Conservation (phyloP, 1,140 invertebrate genomes). For the Pollicipes pollicipes region DNA sequence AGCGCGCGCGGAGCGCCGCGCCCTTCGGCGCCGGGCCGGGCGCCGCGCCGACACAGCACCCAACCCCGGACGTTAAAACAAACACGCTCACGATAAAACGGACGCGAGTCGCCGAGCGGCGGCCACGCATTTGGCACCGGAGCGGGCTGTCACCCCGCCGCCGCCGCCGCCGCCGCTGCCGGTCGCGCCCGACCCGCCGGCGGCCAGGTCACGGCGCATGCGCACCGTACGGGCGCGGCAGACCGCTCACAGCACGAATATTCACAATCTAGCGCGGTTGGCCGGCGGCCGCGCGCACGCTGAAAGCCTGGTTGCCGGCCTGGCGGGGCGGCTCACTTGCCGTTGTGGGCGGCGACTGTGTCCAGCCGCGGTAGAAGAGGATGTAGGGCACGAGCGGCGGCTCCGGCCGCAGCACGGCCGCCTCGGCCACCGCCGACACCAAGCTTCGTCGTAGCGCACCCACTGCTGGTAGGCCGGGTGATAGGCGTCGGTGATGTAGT, state of each 20-base stretch:
- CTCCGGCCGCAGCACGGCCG: slow-evolving; percentile 53
- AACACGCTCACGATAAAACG: too few species aligned
- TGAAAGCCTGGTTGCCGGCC: background rate
- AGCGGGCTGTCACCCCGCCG: too few species aligned
- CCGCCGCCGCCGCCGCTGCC: too few species aligned
- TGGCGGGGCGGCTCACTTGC: background rate
- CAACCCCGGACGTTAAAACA: background rate
- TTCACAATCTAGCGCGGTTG: too few species aligned
- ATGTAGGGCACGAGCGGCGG: slow-evolving; percentile 77
- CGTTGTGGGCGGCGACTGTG: slow-evolving; percentile 23
- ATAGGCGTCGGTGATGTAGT: slow-evolving; percentile 81
- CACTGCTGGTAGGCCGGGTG: slow-evolving; percentile 54
- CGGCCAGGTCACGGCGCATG: too few species aligned
- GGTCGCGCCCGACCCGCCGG: too few species aligned
- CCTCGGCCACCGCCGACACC: slow-evolving; percentile 46
- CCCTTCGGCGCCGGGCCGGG: background rate
- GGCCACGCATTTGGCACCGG: too few species aligned
- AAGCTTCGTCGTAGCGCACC: slow-evolving; percentile 80
- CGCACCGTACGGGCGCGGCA: too few species aligned
- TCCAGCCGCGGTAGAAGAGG: slow-evolving; percentile 74
- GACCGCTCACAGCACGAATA: too few species aligned
- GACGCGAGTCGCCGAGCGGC: too few species aligned
- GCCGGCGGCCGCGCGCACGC: background rate
- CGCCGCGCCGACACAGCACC: background rate
- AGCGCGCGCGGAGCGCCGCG: too few species aligned